Base-by-base conservation (phyloP, 2,888 invertebrate species). In the Colostygia pectinataria region DNA sequence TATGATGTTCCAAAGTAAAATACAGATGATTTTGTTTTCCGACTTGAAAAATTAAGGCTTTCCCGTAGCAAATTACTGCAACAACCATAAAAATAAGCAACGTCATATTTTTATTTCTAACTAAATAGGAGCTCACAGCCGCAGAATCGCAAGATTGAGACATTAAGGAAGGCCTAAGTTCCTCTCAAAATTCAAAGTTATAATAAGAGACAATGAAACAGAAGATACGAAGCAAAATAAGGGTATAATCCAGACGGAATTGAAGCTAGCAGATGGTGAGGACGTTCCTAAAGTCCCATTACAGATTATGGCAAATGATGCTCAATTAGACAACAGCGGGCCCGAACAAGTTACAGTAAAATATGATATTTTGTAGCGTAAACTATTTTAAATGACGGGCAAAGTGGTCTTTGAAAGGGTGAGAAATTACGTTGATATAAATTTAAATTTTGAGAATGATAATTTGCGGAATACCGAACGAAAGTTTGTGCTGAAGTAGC, bases 291-390 rank as follows among this genome's bases (percentile, higher is more conserved):
- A 48, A 50, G 45, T 48, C 24, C 33, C 41, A 46, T 50, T 48
- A 57, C 40, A 55, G 51, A 48, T 57, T 51, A 55, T 37, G 42
- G 48, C 38, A 55, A 55, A 55, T 52, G 55, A 55, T 50, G 51
- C 46, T 33, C 53, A 57, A 57, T 60, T 60, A 57, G 52, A 54
- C 55, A 57, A 53, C 59, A 55, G 55, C 40, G 43, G 43, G 42
- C 23, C 7, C 43, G 23, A 45, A 48, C 48, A 48, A 51, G 44
- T 40, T 20, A 29, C 39, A 41, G 31, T 40, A 37, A 50, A 43
- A 50, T 39, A 39, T 48, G 34, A 49, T 44, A 40, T 50, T 50
- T 50, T 39, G 50, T 36, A 18, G 20, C 36, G 50, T 44, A 50
- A 50, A 50, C 50, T 50, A 50, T 50, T 50, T 50, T 40, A 44